A percentile compares a stretch with the other conserved stretches of the same genome.
phyloP scores from a whole-genome alignment of 1,140 invertebrate genomes.

The Carposina sasakii region DNA sequence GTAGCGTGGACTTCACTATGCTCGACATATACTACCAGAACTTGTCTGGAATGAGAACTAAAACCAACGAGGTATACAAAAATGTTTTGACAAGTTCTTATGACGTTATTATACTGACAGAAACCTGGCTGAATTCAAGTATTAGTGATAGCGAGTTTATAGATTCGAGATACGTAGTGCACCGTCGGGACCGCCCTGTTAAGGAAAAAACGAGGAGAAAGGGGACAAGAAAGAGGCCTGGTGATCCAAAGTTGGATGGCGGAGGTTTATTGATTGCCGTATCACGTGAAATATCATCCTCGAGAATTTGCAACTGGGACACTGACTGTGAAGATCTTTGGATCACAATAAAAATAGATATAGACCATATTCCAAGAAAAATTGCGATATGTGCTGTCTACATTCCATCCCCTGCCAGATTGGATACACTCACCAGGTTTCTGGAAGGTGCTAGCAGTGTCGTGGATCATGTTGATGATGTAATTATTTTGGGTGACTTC shows the following conservation, averaged over 20 bases:
- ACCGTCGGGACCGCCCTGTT: conserved; percentile 3
- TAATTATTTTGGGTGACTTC: conserved; percentile 16
- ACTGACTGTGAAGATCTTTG: conserved; percentile 8
- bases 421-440: not conserved
- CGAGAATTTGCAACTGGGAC: not conserved
- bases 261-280: conserved; percentile 5
- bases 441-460: not conserved
- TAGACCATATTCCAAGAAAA: not conserved
- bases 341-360: conserved; percentile 1
- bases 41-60: not conserved
- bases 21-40: conserved; percentile 1
- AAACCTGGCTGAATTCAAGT: conserved; percentile 6
- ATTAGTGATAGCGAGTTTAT: conserved; percentile 9
- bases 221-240: no score
- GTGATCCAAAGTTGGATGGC: conserved; percentile 6
- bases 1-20: no score
- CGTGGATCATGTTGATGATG: conserved; percentile 1
- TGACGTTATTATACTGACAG: conserved; percentile 7
- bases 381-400: conserved; percentile 7
- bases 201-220: no score
- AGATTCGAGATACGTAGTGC: conserved; percentile 12
- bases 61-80: not conserved
- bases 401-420: not conserved
- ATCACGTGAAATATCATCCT: not conserved
- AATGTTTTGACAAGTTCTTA: not conserved